phyloP scores from a whole-genome alignment of 2,888 invertebrate genomes.

The Apamea crenata region DNA sequence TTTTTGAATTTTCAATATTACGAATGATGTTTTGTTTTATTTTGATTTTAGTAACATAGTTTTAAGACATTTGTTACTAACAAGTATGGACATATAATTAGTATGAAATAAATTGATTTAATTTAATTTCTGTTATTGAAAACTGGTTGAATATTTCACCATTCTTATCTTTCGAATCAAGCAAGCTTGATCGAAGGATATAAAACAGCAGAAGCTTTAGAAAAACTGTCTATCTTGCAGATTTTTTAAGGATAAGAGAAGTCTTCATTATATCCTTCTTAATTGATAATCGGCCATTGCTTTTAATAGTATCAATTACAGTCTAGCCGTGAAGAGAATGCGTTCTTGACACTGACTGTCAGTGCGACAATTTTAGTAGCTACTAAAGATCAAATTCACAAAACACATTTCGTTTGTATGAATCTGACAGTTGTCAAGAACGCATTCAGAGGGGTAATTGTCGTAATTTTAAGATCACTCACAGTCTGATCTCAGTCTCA shows the following conservation, averaged over 20 bases:
- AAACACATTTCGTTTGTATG: neutral
- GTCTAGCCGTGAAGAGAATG: too few relatives aligned
- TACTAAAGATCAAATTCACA: neutral
- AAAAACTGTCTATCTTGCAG: neutral
- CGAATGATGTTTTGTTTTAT: too few relatives aligned
- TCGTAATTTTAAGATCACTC: too few relatives aligned
- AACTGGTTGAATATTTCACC: constrained; percentile 5
- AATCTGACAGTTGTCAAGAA: neutral
- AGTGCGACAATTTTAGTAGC: too few relatives aligned
- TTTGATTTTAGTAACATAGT: too few relatives aligned
- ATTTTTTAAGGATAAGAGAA: neutral
- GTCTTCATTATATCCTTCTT: neutral
- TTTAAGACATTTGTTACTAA: too few relatives aligned
- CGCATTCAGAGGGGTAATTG: neutral
- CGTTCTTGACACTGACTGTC: too few relatives aligned
- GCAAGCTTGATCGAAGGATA: neutral
- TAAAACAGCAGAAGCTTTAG: neutral
- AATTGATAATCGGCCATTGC: neutral
- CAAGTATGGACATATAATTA: too few relatives aligned
- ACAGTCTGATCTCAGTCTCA: too few relatives aligned
- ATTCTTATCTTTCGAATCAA: neutral
- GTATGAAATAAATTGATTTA: too few relatives aligned
- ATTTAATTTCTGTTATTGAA: neutral
- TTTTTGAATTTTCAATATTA: too few relatives aligned
- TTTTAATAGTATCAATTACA: neutral